Conservation (phyloP, 2,888 invertebrate species). For the Eupithecia vulgata region DNA sequence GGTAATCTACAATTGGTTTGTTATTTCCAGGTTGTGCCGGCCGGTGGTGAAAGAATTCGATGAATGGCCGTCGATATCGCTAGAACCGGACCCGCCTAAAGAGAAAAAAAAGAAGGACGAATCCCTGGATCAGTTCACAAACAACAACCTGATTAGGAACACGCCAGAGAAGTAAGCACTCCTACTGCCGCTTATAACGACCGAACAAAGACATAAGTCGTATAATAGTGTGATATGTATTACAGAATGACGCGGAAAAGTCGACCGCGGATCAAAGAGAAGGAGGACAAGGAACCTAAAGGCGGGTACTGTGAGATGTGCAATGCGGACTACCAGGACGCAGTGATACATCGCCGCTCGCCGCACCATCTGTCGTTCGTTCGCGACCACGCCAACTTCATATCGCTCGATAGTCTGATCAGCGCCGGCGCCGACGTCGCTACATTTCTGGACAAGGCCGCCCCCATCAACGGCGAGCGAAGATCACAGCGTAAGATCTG, state of each 20-base stretch:
- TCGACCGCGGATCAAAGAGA: constrained; percentile 75
- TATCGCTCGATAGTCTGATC: constrained; percentile 89
- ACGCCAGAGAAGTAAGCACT: constrained; percentile 62
- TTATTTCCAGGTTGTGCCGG: constrained; percentile 79
- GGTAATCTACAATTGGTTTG: constrained; percentile 31
- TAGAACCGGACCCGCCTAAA: constrained; percentile 73
- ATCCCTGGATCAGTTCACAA: constrained; percentile 56
- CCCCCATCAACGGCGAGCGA: constrained; percentile 71
- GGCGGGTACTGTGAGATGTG: constrained; percentile 93
- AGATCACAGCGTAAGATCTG: constrained; percentile 70
- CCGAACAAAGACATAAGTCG: constrained; percentile 35
- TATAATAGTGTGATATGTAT: constrained; percentile 44
- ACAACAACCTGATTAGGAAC: constrained; percentile 52
- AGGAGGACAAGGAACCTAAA: constrained; percentile 70
- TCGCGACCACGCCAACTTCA: constrained; percentile 89
- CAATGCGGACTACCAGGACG: constrained; percentile 88
- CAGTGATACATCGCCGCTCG: constrained; percentile 88
- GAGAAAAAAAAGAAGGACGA: constrained; percentile 68
- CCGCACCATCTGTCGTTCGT: constrained; percentile 90
- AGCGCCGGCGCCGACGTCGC: constrained; percentile 86
- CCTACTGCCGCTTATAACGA: neutral
- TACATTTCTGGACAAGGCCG: constrained; percentile 86
- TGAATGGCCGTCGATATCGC: constrained; percentile 84
- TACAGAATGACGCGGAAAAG: constrained; percentile 84
- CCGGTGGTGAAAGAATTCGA: constrained; percentile 86